Base-by-base conservation (phyloP, 2,888 invertebrate species). In the Margaritifera margaritifera region DNA sequence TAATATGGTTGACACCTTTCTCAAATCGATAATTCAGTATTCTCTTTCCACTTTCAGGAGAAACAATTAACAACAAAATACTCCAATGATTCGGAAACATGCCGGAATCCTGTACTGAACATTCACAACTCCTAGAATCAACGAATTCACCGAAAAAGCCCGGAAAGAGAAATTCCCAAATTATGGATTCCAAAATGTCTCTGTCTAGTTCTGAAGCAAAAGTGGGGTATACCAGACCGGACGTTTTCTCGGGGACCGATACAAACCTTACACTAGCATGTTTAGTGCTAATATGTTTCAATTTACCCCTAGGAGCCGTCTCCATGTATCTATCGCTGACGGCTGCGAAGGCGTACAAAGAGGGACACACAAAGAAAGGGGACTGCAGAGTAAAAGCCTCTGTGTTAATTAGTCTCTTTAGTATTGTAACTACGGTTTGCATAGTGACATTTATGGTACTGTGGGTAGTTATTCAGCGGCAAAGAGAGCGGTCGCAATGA, bases 261-360 rank as follows among this genome's bases (percentile, higher is more conserved):
- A 82, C 82, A 11, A 81, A 82, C 62, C 64, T 81, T 50, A 69
- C 78, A 15, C 64, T 82, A 11, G 81, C 81, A 24, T 79, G 78
- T 64, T 65, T 82, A 53, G 79, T 81, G 19, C 77, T 78, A 42
- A 57, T 81, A 11, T 82, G 82, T 69, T 82, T 82, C 60, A 81
- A 81, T 60, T 63, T 79, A 4, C 78, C 80, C 1, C 62, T 82
- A 4, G 82, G 82, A 24, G 74, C 69, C 4, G 51, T 80, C 5
- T 80, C 82, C 11, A 79, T 81, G 66, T 82, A 78, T 62, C 67
- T 75, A 25, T 81, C 82, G 1, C 64, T 80, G 52, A 72, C 78
- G n/a, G 81, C 82, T 4, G 77, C 80, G 18, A 69, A 69, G 27
- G 67, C 78, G 27, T 81, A 79, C 60, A 56, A 80, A 18, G 81